These are phyloP conservation scores for Caranx melampygus DNA, from an alignment of 2,113 vertebrate species.

Conservation along the genomic window DNA sequence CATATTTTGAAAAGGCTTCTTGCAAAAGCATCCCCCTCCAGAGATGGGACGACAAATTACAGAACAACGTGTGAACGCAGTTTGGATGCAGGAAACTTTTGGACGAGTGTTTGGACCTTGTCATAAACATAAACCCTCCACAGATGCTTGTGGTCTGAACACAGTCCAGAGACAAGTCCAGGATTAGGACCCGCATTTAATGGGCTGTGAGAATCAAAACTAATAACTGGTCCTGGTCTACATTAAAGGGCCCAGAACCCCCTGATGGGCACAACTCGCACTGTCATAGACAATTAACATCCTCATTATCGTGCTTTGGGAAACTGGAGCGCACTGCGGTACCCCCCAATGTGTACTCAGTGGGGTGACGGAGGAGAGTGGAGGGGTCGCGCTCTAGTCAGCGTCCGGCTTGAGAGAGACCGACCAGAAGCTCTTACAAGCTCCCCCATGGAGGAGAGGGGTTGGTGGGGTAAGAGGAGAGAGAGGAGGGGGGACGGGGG, in stretches of 20 bases:
- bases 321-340: slow-evolving; percentile 72
- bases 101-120: slow-evolving; percentile 45
- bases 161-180: slow-evolving; percentile 36
- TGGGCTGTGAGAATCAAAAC: slow-evolving; percentile 69
- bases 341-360: slow-evolving; percentile 67
- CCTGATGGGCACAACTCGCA: slow-evolving; percentile 73
- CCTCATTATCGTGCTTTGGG: slow-evolving; percentile 81
- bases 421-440: slow-evolving; percentile 46
- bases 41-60: slow-evolving; percentile 63
- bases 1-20: slow-evolving; percentile 68
- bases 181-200: slow-evolving; percentile 44
- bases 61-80: slow-evolving; percentile 57
- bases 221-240: slow-evolving; percentile 71
- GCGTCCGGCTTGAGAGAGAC: slow-evolving; percentile 52
- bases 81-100: slow-evolving; percentile 35
- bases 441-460: slow-evolving; percentile 17
- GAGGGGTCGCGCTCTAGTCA: slow-evolving; percentile 63
- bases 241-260: slow-evolving; percentile 54
- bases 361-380: slow-evolving; percentile 57
- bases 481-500: slow-evolving; percentile 8
- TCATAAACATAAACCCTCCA: slow-evolving; percentile 53
- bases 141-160: slow-evolving; percentile 44
- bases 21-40: slow-evolving; percentile 45
- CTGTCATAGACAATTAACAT: slow-evolving; percentile 84
- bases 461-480: neutral